Base-by-base conservation (phyloP, 2,888 invertebrate genomes). In the Herminia tarsipennalis region DNA sequence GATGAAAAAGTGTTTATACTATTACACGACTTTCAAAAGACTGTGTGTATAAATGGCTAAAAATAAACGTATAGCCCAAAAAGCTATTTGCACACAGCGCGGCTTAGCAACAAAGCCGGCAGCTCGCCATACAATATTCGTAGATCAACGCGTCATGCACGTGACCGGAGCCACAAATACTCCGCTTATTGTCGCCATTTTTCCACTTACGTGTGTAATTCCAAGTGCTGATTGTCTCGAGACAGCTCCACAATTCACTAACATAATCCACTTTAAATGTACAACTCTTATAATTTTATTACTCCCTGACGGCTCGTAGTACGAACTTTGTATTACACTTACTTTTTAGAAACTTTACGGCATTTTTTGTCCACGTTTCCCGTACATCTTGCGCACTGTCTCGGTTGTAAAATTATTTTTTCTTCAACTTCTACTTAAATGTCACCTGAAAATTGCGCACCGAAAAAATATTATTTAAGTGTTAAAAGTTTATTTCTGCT, bases 121-220 rank as follows among this genome's bases (percentile, higher is more conserved):
- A 37, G 47, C 49, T 41, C 34, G 38, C 51, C 42, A 46, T 41
- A 57, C 55, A 53, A 52, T 64, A 55, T 55, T 50, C 58, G 45
- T 53, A 62, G 55, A 66, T 62, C 49, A 62, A 62, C 58, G 47
- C 46, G 46, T 49, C 52, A 48, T 36, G 59, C 51, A 65, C 76
- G 76, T 74, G 77, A 70, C 66, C 45, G 38, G 73, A 40, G 43
- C 44, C 48, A 67, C 60, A 45, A 58, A 59, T 42, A 45, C 56
- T 40, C 41, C 50, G 43, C 57, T 65, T 66, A 67, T 66, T 59
- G 60, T 63, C 20, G 66, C 70, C 68, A 78, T 76, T 78, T 72
- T 75, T 76, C 61, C 65, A 46, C 70, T 78, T 76, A 79, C 79
- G 77, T 76, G 77, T 75, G 77, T 79, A 78, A 80, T 79, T 73